phyloP scores from a whole-genome alignment of 2,797 vertebrate genomes.

The Lepilemur ruficaudatus region DNA sequence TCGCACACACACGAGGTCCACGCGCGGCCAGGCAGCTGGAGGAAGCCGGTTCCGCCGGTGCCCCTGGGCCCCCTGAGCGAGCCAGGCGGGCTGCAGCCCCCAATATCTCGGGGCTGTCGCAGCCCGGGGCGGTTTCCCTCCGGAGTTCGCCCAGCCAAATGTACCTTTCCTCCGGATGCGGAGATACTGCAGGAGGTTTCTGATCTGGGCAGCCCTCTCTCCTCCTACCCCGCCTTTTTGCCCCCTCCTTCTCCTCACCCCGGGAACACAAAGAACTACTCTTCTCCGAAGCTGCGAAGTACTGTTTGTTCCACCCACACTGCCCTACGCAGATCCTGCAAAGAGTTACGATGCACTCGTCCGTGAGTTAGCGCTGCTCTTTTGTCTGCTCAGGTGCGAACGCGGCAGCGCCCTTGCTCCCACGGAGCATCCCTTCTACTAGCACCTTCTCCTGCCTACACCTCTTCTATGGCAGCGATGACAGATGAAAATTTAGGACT shows the following conservation, averaged over 20 bases:
- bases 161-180: background rate
- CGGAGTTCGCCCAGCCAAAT: background rate
- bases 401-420: rapidly evolving
- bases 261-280: background rate
- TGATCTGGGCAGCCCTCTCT: background rate
- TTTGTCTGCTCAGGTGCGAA: background rate
- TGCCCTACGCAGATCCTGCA: background rate
- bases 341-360: background rate
- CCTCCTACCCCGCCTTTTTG: no score
- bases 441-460: no score
- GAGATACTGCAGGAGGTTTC: background rate
- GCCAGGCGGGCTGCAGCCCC: background rate
- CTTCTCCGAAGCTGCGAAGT: background rate
- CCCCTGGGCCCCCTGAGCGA: background rate
- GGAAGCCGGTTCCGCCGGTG: rapidly evolving
- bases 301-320: background rate
- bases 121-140: background rate
- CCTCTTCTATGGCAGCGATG: background rate
- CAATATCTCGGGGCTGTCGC: background rate
- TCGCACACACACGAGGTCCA: rapidly evolving
- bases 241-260: no score
- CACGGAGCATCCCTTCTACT: rapidly evolving
- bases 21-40: rapidly evolving
- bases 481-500: background rate
- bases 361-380: background rate